Evolutionary conservation across 2,888 invertebrate species (phyloP).

Genomic region (Notocelia uddmanniana): DNA sequence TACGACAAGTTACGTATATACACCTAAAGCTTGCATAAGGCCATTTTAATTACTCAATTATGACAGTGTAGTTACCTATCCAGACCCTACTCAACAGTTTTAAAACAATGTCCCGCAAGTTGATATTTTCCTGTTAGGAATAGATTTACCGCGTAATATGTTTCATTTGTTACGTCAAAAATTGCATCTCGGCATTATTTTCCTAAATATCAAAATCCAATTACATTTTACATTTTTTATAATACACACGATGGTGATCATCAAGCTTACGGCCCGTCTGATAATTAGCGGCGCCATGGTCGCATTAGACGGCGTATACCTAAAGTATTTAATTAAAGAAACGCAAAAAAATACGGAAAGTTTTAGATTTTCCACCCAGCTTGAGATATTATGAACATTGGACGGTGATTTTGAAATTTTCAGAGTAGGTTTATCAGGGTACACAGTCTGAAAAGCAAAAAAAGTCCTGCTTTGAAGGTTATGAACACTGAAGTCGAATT

Average conservation of each 20-base stretch:
- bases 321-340: no score
- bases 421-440: no score
- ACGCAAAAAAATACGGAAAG: no score
- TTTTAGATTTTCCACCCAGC: no score
- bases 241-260: no score
- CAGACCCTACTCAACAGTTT: neutral
- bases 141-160: neutral
- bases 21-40: conserved; percentile 5
- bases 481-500: no score
- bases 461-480: neutral
- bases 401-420: no score
- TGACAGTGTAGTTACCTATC: neutral
- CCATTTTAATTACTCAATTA: conserved; percentile 1
- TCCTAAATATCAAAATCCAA: neutral
- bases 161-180: neutral
- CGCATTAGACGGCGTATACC: no score
- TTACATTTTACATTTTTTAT: no score
- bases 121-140: conserved; percentile 5
- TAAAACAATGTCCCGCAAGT: conserved; percentile 13
- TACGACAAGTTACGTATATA: neutral
- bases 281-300: no score
- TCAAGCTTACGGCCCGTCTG: no score
- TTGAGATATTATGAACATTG: no score
- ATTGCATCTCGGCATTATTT: neutral
- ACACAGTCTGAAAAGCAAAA: neutral